A percentile compares a stretch with the other conserved stretches of the same genome.
These are phyloP conservation scores for Muscicapa striata DNA, from an alignment of 2,797 vertebrate genomes.

Conservation along the genomic window DNA sequence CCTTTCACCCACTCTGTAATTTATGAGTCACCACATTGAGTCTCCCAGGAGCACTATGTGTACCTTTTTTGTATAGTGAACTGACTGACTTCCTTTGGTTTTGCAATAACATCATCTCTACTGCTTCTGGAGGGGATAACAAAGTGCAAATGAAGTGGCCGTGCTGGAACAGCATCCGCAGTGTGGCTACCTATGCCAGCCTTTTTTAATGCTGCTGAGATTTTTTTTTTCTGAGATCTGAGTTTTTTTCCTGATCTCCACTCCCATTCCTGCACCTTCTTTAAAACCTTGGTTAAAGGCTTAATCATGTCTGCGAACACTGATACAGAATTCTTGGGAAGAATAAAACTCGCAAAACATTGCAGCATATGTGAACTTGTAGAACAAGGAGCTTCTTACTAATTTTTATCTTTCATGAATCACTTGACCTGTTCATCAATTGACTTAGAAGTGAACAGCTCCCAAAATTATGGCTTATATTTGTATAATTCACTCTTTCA, in stretches of 20 bases:
- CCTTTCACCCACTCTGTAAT: neutral
- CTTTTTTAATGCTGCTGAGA: neutral
- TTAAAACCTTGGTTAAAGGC: neutral
- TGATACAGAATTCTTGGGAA: neutral
- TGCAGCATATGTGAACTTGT: neutral
- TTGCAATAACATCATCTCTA: neutral
- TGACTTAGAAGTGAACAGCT: neutral
- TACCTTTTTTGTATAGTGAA: neutral
- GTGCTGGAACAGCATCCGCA: neutral
- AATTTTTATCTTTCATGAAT: neutral
- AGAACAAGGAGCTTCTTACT: neutral
- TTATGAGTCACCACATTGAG: neutral
- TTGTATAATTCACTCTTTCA: neutral
- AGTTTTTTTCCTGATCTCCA: neutral
- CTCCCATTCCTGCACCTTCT: neutral
- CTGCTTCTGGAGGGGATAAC: neutral
- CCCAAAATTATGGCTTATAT: neutral
- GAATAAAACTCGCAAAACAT: neutral
- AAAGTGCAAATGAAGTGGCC: neutral
- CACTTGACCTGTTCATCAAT: neutral
- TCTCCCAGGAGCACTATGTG: neutral
- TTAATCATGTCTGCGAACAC: neutral
- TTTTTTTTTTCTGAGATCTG: too few species aligned
- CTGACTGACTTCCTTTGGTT: neutral
- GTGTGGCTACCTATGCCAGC: neutral